Evolutionary conservation across 2,113 vertebrate species (phyloP), one percentile per base, ranked within the genome.

Genomic region (Dromaius novaehollandiae): DNA sequence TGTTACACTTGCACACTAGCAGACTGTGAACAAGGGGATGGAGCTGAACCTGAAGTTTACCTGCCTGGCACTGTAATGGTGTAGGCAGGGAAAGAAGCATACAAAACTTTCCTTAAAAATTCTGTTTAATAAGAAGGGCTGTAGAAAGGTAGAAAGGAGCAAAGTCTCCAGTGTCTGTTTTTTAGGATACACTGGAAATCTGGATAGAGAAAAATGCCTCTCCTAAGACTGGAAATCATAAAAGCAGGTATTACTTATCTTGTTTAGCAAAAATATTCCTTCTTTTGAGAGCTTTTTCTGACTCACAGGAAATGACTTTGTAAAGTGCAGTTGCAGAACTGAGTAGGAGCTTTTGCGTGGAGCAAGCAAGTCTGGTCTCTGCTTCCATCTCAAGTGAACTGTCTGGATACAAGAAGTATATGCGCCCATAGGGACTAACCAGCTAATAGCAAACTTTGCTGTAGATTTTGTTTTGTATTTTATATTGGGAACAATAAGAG

Each of bases 291-390:
- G 34, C 10, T 88, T 92, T 88, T 71, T 78, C 56, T 76, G 71
- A 70, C 80, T 88, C 83, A 58, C 46, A 94, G 76, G 80, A 92
- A 94, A 92, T 86, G 61, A 75, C 65, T 92, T 50, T 90, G 50
- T 66, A 86, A 92, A 94, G 40, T 64, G 51, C 28, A 70, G 50
- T 55, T 90, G 55, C 92, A 48, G 92, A 92, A 51, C 63, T 32
- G 44, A 88, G 61, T 6, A 1, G 46, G 32, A 85, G 18, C n/a
- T 86, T 74, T 88, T 68, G 36, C 42, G 32, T 71, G n/a, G 50
- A 82, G 55, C 34, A 53, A 64, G 50, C 40, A 79, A 75, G 34
- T 48, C 71, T 84, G 36, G 34, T 68, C 18, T 63, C 58, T 53
- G 13, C 69, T 91, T 73, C 53, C 69, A 32, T 69, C 58, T 93